phyloP scores from a whole-genome alignment of 2,113 vertebrate genomes.

The Phylloscopus trochilus region DNA sequence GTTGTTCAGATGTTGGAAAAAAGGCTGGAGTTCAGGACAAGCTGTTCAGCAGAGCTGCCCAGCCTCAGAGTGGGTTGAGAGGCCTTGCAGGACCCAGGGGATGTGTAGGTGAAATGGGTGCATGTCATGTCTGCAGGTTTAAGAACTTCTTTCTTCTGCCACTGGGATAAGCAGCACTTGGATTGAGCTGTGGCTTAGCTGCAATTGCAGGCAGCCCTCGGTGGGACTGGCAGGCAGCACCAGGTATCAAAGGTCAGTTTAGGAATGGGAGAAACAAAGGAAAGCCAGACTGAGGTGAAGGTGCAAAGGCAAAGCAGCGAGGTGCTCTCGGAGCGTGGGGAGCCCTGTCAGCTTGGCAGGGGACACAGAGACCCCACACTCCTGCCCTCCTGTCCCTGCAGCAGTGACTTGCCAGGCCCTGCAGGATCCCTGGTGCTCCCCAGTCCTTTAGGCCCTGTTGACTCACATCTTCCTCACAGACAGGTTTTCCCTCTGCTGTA shows the following conservation, averaged over 20 bases:
- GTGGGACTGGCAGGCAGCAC: neutral
- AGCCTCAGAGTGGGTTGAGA: neutral
- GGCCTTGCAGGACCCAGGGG: neutral
- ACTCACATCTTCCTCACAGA: accelerated
- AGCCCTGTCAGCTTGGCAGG: neutral
- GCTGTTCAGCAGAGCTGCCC: neutral
- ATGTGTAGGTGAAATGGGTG: neutral
- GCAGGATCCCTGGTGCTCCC: neutral
- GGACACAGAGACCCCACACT: neutral
- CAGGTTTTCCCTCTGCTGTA: neutral
- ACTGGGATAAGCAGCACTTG: neutral
- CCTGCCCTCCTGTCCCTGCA: neutral
- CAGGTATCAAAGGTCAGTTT: neutral
- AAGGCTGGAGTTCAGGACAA: neutral
- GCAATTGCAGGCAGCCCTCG: neutral
- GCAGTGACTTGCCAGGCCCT: neutral
- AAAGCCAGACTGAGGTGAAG: neutral
- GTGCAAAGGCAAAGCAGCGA: neutral
- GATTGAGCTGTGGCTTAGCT: neutral
- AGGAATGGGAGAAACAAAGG: neutral
- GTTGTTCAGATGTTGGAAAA: neutral
- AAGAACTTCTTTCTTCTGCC: neutral
- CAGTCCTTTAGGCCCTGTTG: too few species aligned
- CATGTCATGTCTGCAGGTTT: neutral
- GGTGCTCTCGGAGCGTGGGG: neutral